Conservation (phyloP, 2,888 invertebrate species). For the Callosobruchus maculatus region DNA sequence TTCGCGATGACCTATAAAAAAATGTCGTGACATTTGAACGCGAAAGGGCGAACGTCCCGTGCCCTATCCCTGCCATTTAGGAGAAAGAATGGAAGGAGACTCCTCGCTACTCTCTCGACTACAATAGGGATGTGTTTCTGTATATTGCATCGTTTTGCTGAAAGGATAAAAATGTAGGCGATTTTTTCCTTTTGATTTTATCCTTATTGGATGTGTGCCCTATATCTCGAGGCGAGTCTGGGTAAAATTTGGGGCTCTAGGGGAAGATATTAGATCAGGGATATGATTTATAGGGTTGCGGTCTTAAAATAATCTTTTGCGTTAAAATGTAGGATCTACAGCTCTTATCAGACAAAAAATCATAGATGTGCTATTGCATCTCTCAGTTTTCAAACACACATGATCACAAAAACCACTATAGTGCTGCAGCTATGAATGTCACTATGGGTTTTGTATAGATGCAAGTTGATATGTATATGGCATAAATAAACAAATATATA, state of each 20-base stretch:
- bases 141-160: not conserved
- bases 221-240: not conserved
- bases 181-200: not conserved
- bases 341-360: too few relatives aligned
- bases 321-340: too few relatives aligned
- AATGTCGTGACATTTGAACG: not conserved
- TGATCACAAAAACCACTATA: too few relatives aligned
- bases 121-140: not conserved
- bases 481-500: too few relatives aligned
- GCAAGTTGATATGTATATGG: too few relatives aligned
- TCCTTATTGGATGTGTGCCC: not conserved
- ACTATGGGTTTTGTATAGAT: too few relatives aligned
- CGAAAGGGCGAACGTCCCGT: not conserved
- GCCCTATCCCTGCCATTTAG: not conserved
- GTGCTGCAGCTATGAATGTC: too few relatives aligned
- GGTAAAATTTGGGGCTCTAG: not conserved
- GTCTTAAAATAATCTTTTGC: not conserved
- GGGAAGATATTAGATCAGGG: not conserved
- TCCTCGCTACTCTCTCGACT: not conserved
- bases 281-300: not conserved
- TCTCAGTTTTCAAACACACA: too few relatives aligned
- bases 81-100: not conserved
- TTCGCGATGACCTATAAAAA: not conserved
- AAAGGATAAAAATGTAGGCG: not conserved
- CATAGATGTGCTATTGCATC: too few relatives aligned